Conservation (phyloP, 2,797 vertebrate genomes). For the Pteropus rufus region DNA sequence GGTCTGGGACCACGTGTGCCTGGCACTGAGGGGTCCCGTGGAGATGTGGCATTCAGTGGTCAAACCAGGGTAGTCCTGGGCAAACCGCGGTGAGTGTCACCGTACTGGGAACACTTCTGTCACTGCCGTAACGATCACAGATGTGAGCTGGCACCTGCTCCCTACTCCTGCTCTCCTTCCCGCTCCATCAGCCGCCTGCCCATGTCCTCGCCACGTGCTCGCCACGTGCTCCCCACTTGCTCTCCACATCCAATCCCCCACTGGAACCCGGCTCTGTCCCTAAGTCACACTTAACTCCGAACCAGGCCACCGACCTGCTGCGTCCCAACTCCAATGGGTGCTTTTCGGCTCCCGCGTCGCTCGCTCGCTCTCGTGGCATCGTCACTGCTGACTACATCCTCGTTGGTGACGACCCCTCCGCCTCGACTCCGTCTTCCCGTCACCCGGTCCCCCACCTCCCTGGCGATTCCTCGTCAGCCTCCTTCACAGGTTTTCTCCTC, state of each 20-base stretch:
- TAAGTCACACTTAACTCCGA: neutral
- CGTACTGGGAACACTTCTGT: neutral
- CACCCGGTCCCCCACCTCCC: neutral
- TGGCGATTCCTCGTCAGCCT: neutral
- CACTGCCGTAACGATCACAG: neutral
- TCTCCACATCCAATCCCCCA: neutral
- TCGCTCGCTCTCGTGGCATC: neutral
- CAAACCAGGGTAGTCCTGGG: neutral
- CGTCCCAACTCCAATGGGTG: neutral
- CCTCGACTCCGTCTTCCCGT: neutral
- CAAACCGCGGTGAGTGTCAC: no score
- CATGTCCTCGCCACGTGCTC: neutral
- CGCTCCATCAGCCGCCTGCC: no score
- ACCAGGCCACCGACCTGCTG: no score
- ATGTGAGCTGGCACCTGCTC: fast-evolving
- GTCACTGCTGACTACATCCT: fast-evolving
- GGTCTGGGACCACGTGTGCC: neutral
- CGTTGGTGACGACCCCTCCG: neutral
- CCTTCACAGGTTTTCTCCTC: neutral
- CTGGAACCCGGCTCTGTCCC: neutral
- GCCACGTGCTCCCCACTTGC: neutral
- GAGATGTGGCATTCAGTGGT: neutral
- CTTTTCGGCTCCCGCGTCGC: neutral
- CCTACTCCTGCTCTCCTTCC: neutral
- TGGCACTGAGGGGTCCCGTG: neutral